These are phyloP conservation scores for Grus americana DNA, from an alignment of 2,113 vertebrate species.

Conservation along the genomic window DNA sequence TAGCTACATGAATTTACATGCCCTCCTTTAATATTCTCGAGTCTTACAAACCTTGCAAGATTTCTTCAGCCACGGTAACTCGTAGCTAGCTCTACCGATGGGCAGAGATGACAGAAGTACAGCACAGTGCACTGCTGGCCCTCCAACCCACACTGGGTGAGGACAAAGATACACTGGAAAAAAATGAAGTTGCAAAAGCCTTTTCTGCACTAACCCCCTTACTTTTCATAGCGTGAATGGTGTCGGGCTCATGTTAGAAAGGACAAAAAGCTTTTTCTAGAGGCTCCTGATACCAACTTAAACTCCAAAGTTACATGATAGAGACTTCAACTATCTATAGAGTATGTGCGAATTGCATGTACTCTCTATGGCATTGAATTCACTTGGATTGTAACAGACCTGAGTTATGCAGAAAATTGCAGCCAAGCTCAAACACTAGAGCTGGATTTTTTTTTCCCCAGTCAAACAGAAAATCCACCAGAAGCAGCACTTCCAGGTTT, in stretches of 20 bases:
- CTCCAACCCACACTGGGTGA: not conserved
- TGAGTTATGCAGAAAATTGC: not conserved
- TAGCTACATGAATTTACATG: slow-evolving; percentile 19
- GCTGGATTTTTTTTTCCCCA: not conserved
- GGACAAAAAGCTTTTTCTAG: not conserved
- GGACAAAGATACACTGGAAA: not conserved
- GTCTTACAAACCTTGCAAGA: slow-evolving; percentile 19
- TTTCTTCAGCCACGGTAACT: not conserved
- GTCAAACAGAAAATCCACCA: not conserved
- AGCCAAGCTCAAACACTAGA: not conserved
- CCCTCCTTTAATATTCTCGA: not conserved
- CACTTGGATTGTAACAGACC: not conserved
- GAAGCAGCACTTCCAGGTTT: not conserved
- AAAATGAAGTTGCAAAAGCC: not conserved
- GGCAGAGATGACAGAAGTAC: not conserved
- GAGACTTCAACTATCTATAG: not conserved
- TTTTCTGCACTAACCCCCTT: not conserved
- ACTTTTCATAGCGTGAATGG: not conserved
- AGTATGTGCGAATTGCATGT: not conserved
- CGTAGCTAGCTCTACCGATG: not conserved
- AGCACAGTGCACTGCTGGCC: not conserved
- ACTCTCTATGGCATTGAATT: not conserved
- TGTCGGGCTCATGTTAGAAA: not conserved
- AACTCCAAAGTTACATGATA: not conserved
- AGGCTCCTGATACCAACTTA: not conserved